Base-by-base conservation (phyloP, 2,888 invertebrate species). In the Apodemia duryi region DNA sequence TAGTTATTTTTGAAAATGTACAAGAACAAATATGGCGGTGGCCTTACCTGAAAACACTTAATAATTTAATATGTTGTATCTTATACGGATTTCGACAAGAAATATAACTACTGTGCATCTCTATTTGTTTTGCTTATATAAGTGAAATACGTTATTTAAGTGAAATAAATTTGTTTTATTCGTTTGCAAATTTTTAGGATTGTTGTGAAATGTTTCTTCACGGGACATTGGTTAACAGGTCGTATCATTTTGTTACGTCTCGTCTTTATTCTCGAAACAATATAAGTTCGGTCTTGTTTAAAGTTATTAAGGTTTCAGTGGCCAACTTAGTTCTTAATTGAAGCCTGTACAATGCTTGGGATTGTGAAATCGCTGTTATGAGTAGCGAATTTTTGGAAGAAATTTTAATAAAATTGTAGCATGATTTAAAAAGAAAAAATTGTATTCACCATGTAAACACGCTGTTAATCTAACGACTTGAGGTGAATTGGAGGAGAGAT, bases 241-340 rank as follows among this genome's bases (percentile, higher is more conserved):
- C 51, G 21, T 51, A 51, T 51, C 21, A 51, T 51, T 46, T n/a
- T 21, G 51, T 51, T 51, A 51, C 51, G 51, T 51, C 49, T 51
- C 49, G 49, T 51, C 49, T 51, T 21, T 51, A 21, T 51, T n/a
- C 7, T 51, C 2, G 49, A 6, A 51, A 51, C 21, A 51, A 51
- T 6, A 21, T 51, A 21, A 7, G 21, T 21, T 51, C 49, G 21
- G 49, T 51, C 49, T 51, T 51, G 49, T 21, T 6, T 21, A 51
- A 51, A 21, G 49, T 51, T 51, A 21, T 51, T 51, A 51, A 51
- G 49, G 49, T 51, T 51, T 51, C 49, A 51, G 49, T 51, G n/a
- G n/a, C 49, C 49, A 51, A 51, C 49, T 51, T 51, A 51, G 49
- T 51, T 51, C n/a, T 51, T 51, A 51, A 51, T 51, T 51, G 49